Evolutionary conservation across 2,888 invertebrate genomes (phyloP).

Genomic region (Agrilus mali): DNA sequence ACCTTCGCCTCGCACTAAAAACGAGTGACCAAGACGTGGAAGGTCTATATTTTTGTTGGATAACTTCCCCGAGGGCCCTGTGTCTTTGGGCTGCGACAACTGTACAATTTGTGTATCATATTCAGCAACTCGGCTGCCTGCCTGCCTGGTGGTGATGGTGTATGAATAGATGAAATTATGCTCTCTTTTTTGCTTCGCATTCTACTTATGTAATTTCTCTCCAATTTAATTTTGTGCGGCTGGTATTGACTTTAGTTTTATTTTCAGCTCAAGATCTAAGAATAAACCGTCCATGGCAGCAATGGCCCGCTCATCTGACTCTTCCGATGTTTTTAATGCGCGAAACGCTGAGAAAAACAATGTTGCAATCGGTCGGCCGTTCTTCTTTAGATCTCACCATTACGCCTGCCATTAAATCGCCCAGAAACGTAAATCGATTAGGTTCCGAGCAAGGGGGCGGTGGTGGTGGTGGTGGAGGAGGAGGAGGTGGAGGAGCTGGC

Average conservation of each 20-base stretch:
- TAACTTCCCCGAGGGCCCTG: no score
- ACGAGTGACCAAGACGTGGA: no score
- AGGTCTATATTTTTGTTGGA: no score
- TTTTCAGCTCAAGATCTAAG: conserved; percentile 56
- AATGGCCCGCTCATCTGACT: conserved; percentile 64
- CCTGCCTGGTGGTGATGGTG: neutral
- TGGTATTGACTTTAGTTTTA: conserved; percentile 24
- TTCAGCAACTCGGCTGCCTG: no score
- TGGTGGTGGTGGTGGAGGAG: no score
- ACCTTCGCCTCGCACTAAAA: no score
- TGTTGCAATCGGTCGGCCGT: conserved; percentile 23
- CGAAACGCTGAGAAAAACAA: conserved; percentile 36
- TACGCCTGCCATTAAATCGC: conserved; percentile 20
- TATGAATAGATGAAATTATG: conserved; percentile 28
- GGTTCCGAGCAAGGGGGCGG: no score
- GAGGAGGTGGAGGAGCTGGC: conserved; percentile 22
- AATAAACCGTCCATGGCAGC: conserved; percentile 55
- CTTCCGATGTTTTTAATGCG: conserved; percentile 53
- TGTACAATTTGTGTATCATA: no score
- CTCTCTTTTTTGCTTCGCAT: conserved; percentile 36
- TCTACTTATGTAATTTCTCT: no score
- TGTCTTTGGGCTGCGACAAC: no score
- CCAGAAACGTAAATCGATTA: conserved; percentile 21
- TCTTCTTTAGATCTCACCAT: conserved; percentile 16
- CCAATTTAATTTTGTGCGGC: conserved; percentile 7